Percentiles rank a stretch among this genome's conserved stretches.
These are phyloP conservation scores for Poecilia gillii DNA, from an alignment of 2,797 vertebrate genomes.

Conservation along the genomic window DNA sequence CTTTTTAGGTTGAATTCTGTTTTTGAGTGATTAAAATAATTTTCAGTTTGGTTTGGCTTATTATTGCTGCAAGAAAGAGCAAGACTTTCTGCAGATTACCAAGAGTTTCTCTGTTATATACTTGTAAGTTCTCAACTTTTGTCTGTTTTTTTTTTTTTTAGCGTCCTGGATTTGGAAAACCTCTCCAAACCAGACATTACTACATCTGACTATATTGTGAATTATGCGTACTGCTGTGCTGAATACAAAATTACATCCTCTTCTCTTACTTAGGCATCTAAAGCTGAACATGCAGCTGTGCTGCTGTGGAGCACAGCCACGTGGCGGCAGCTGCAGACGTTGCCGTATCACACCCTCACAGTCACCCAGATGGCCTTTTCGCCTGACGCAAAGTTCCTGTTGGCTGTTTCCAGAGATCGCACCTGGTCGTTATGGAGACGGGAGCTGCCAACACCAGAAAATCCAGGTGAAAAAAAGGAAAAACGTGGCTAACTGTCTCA, in stretches of 20 bases:
- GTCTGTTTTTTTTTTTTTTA: not conserved
- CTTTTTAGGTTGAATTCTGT: not conserved
- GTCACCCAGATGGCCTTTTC: slow-evolving; percentile 97
- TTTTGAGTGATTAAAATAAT: not conserved
- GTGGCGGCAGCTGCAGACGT: slow-evolving; percentile 91
- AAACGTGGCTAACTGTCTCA: not conserved
- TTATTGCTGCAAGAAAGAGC: not conserved
- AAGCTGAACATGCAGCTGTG: slow-evolving; percentile 91
- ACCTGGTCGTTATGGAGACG: slow-evolving; percentile 95
- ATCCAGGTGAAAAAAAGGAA: slow-evolving; percentile 77
- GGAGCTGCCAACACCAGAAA: slow-evolving; percentile 60
- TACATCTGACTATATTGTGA: not conserved
- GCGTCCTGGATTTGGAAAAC: not conserved
- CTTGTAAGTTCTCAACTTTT: not conserved
- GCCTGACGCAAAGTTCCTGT: slow-evolving; percentile 85
- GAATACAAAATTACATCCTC: not conserved
- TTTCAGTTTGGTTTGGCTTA: not conserved
- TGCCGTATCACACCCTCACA: slow-evolving; percentile 92
- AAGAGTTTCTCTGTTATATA: not conserved
- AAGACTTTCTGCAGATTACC: not conserved
- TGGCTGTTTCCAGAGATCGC: slow-evolving; percentile 95
- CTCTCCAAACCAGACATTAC: not conserved
- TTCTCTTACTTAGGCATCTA: slow-evolving; percentile 85
- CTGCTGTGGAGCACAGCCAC: slow-evolving; percentile 90
- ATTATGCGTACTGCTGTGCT: not conserved